Evolutionary conservation across 2,888 invertebrate genomes (phyloP).

Genomic region (Caenorhabditis sp.): DNA sequence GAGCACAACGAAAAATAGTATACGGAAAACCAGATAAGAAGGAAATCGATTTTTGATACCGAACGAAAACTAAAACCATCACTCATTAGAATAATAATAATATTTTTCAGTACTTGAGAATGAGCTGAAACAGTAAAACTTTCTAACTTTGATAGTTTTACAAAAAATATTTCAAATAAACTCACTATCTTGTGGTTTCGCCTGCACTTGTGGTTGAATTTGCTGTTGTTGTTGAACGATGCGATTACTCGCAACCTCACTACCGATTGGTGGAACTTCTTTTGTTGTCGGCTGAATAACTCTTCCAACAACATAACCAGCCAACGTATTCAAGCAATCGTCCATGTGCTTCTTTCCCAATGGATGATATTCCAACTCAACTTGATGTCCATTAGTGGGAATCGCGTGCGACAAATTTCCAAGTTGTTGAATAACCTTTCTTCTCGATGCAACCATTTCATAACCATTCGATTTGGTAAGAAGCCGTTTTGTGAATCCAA

Average conservation of each 20-base stretch:
- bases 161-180: not conserved
- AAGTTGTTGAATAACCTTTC: constrained; percentile 63
- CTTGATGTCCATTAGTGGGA: constrained; percentile 56
- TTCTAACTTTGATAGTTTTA: too few relatives aligned
- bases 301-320: constrained; percentile 40
- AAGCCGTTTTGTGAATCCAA: constrained; percentile 60
- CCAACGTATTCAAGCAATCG: constrained; percentile 22
- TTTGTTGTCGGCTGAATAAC: constrained; percentile 30
- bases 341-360: constrained; percentile 44
- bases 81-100: too few relatives aligned
- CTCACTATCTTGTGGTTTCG: not conserved
- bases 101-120: too few relatives aligned
- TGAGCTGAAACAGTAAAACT: too few relatives aligned
- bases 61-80: too few relatives aligned
- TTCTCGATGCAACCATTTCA: constrained; percentile 59
- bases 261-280: constrained; percentile 14
- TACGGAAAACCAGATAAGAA: too few relatives aligned
- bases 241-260: not conserved
- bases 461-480: constrained; percentile 56
- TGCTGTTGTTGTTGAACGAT: not conserved
- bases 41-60: too few relatives aligned
- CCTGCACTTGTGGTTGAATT: not conserved
- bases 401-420: constrained; percentile 59
- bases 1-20: too few relatives aligned
- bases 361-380: constrained; percentile 57